Evolutionary conservation across 2,888 invertebrate genomes (phyloP), one percentile per base, ranked within the genome.

Genomic region (Buathra laborator): DNA sequence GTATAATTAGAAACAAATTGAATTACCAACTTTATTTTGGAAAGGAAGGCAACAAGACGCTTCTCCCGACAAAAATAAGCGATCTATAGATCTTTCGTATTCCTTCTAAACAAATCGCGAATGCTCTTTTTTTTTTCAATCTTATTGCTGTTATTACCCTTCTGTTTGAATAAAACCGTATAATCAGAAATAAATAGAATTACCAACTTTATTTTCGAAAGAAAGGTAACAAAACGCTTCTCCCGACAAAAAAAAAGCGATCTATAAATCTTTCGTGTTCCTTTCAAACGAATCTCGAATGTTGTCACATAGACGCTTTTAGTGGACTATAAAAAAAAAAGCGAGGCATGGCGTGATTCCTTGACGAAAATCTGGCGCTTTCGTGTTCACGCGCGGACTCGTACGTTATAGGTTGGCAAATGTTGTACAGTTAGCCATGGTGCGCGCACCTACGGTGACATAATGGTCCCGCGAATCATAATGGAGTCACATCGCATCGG

Each of bases 401-500:
- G 62, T 29, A 62, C 62, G 62, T 62, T 14, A 29, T 29, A 62
- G 14, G 14, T n/a, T n/a, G 29, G 14, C 32, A 24, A 29, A 62
- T 62, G 29, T 62, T 32, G 62, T 19, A 53, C 37, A 83, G 86
- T 71, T 76, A 62, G 82, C 44, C 51, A 81, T 72, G 66, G 66
- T 62, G 59, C 53, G 59, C 56, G 77, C 78, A 70, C 76, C 76
- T 84, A 75, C 79, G 85, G 82, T 85, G 85, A 85, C 85, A 85
- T 85, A 85, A 85, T 85, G 76, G 74, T 71, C 85, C 84, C 72
- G 87, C 88, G 86, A 88, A 86, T 90, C 90, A 92, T 93, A 93
- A 93, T 93, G 91, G 93, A 93, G 92, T 92, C 92, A 93, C 92
- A 90, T 92, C 92, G 91, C 92, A 93, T 92, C 92, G 92, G 92